Evolutionary conservation across 2,888 invertebrate genomes (phyloP), one percentile per base, ranked within the genome.

Genomic region (Spialia ferax): DNA sequence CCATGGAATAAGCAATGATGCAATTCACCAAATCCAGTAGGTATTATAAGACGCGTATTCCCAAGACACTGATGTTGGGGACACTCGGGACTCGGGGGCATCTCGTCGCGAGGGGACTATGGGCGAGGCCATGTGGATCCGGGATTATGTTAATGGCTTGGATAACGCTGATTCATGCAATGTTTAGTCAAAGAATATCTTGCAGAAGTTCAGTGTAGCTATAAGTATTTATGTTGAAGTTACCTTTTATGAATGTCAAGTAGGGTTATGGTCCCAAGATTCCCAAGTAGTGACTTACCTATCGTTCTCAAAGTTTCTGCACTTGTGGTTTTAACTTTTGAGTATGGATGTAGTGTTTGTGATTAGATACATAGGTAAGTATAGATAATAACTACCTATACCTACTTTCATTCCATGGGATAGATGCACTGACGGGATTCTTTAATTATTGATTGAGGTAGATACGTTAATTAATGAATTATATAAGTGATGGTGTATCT

Each of bases 61-160:
- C 65, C 65, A 57, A 65, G 59, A 59, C 48, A 59, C 52, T 65
- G 56, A 50, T 57, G 35, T 23, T 38, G 64, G 64, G 22, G 23
- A 35, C 15, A 22, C 50, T 38, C 57, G 64, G 22, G 23, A 35
- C 15, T 22, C 50, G n/a, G 15, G 64, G 29, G 45, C 23, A n/a
- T 20, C 45, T 15, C 32, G 20, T 55, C 55, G 15, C 45, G 64
- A 57, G 56, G 64, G 64, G 64, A 23, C 48, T 38, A 26, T 26
- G 26, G 26, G 6, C 6, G 26, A 6, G 26, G 26, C 42, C 29
- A 23, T 48, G 22, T 57, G 35, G 45, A 56, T 57, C 35, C 23
- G 55, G 64, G 64, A 57, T 65, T 65, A 65, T 65, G 64, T 57
- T 65, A 65, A 65, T 65, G 64, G 48, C 57, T 26, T 18, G 57